These are phyloP conservation scores for Orchesella cincta DNA, from an alignment of 1,140 invertebrate genomes.

Conservation along the genomic window DNA sequence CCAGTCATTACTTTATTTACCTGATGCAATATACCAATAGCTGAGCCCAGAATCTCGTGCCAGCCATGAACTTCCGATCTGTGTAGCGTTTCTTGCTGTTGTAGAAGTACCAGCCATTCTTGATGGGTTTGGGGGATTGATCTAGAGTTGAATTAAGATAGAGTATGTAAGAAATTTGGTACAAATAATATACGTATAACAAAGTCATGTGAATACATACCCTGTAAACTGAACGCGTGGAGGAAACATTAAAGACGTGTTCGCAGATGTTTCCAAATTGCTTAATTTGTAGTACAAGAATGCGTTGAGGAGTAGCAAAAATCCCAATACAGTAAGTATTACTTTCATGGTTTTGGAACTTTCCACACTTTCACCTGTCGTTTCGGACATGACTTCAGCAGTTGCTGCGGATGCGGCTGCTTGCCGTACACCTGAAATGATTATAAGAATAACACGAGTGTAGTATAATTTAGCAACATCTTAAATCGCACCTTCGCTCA, in stretches of 20 bases:
- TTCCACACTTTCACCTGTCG: background rate
- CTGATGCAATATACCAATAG: slow-evolving; percentile 52
- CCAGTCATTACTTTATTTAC: slow-evolving; percentile 36
- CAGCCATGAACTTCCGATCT: slow-evolving; percentile 74
- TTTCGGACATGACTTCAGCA: background rate
- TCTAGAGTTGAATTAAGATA: slow-evolving; percentile 55
- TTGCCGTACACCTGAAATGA: too few relatives aligned
- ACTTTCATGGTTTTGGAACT: slow-evolving; percentile 43
- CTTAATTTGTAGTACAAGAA: slow-evolving; percentile 77
- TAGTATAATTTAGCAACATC: too few relatives aligned
- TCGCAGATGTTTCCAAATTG: slow-evolving; percentile 61
- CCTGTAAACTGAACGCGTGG: slow-evolving; percentile 42
- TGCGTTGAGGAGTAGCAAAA: slow-evolving; percentile 73
- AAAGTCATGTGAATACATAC: too few relatives aligned
- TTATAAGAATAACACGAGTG: too few relatives aligned
- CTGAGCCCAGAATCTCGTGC: slow-evolving; percentile 66
- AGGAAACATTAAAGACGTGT: slow-evolving; percentile 51
- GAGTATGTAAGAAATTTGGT: too few relatives aligned
- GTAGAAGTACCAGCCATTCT: slow-evolving; percentile 73
- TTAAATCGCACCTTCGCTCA: too few relatives aligned
- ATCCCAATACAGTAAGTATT: slow-evolving; percentile 59
- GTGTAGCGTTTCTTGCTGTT: slow-evolving; percentile 74
- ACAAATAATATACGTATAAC: too few relatives aligned
- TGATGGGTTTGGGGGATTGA: slow-evolving; percentile 68
- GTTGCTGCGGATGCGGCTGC: background rate